These are phyloP conservation scores for Hydra vulgaris DNA, from an alignment of 30 jellyfish, hydroid and myxozoan species.

Conservation along the genomic window DNA sequence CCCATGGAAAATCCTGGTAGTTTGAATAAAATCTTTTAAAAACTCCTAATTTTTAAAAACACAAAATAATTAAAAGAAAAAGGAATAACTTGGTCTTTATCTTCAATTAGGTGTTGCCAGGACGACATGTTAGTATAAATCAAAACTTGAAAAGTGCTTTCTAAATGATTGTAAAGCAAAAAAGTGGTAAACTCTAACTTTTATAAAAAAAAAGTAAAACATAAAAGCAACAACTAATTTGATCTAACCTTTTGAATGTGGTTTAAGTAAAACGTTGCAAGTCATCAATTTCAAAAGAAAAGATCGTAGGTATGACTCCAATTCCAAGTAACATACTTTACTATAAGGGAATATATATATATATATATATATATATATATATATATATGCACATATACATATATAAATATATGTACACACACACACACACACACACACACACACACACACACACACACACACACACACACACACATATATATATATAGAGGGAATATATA, in stretches of 20 bases:
- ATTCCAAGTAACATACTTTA: background rate
- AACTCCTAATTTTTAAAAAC: no score
- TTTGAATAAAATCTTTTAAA: background rate
- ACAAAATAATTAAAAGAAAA: no score
- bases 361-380: no score
- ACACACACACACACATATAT: no score
- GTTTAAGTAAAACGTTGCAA: conserved; percentile 18
- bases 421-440: no score
- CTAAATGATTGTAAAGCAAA: background rate
- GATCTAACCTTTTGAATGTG: background rate
- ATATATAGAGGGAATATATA: no score
- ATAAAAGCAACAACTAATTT: background rate
- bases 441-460: no score
- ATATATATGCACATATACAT: no score
- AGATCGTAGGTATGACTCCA: conserved; percentile 45
- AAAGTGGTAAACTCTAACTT: no score
- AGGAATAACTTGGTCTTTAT: background rate
- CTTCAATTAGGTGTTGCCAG: background rate
- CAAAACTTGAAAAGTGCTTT: conserved; percentile 19
- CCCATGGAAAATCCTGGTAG: conserved; percentile 26
- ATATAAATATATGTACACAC: no score
- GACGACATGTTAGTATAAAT: conserved; percentile 6
- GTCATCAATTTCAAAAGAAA: conserved; percentile 44
- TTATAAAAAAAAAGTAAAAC: background rate
- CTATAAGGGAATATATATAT: no score